Evolutionary conservation across 2,113 vertebrate species (phyloP).

Genomic region (Corapipo altera): DNA sequence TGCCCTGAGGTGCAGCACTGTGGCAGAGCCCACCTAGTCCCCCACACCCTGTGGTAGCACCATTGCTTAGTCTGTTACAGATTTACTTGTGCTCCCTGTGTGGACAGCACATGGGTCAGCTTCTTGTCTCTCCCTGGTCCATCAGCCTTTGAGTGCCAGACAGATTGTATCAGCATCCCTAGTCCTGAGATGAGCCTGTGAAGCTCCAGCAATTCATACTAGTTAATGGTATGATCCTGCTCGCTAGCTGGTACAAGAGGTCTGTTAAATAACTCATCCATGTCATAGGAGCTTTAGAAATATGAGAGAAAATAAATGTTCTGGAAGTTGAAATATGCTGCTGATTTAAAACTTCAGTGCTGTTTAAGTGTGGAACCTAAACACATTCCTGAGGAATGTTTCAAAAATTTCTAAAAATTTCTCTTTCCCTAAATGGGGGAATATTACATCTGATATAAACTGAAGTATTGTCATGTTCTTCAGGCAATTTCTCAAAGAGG

Average conservation of each 20-base stretch:
- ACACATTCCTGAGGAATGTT: not conserved
- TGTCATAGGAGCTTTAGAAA: not conserved
- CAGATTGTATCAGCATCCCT: accelerated
- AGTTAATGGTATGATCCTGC: not conserved
- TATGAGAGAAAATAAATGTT: not conserved
- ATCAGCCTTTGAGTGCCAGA: not conserved
- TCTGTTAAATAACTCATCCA: not conserved
- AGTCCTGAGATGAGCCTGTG: not conserved
- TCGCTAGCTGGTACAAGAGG: not conserved
- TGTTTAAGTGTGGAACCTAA: not conserved
- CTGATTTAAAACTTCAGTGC: not conserved
- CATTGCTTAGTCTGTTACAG: accelerated
- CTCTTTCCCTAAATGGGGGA: not conserved
- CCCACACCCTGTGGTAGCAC: not conserved
- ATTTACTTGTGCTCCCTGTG: not conserved
- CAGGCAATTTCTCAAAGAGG: not conserved
- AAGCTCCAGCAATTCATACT: not conserved
- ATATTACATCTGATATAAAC: not conserved
- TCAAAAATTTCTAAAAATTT: not conserved
- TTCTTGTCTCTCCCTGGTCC: not conserved
- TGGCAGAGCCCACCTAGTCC: not conserved
- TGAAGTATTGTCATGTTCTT: not conserved
- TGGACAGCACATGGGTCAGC: not conserved
- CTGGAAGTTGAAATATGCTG: not conserved
- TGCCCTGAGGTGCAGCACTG: not conserved